These are phyloP conservation scores for Hepsetus odoe DNA, from an alignment of 2,113 vertebrate species.

Conservation along the genomic window DNA sequence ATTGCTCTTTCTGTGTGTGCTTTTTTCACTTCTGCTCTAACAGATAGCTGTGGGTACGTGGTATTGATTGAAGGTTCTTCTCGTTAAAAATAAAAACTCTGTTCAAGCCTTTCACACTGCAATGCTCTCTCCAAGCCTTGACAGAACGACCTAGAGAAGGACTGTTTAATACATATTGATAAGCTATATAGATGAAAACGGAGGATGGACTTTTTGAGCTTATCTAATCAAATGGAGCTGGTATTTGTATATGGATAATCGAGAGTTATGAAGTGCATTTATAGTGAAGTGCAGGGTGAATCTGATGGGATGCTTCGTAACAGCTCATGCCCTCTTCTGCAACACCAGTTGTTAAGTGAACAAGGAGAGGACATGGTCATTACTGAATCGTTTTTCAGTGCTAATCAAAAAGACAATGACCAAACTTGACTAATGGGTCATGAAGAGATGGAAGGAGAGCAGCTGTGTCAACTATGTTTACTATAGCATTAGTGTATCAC, in stretches of 20 bases:
- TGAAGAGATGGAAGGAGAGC: background rate
- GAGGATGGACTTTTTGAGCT: background rate
- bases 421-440: background rate
- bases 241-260: slow-evolving; percentile 23
- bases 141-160: slow-evolving; percentile 3
- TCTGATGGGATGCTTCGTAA: background rate
- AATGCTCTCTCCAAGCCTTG: slow-evolving; percentile 6
- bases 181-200: background rate
- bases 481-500: background rate
- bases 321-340: background rate
- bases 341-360: slow-evolving; percentile 2
- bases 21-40: background rate
- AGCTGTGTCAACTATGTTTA: background rate
- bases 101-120: slow-evolving; percentile 12
- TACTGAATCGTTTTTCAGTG: background rate
- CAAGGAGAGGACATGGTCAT: slow-evolving; percentile 18
- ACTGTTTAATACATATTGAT: slow-evolving; percentile 24
- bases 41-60: slow-evolving; percentile 27
- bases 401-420: slow-evolving; percentile 5
- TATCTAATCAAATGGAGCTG: background rate
- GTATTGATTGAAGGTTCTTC: slow-evolving; percentile 43
- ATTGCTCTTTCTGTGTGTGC: slow-evolving; percentile 8
- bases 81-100: slow-evolving; percentile 36
- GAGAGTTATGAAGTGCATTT: slow-evolving; percentile 13
- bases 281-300: background rate